Conservation (phyloP, 2,797 vertebrate species). For the Atherinosoma microstoma region DNA sequence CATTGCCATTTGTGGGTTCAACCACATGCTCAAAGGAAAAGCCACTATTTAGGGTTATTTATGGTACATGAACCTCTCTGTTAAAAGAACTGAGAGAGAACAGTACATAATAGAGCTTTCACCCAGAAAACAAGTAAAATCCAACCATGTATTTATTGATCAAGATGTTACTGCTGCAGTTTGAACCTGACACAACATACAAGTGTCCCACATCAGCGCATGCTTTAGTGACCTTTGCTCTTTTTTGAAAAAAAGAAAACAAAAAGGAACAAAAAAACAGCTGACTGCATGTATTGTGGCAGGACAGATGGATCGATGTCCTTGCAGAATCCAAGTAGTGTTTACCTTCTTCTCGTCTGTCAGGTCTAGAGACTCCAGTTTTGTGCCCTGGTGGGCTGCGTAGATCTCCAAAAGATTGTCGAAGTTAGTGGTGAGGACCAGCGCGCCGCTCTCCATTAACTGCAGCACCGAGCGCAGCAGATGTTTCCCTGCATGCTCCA, state of each 20-base stretch:
- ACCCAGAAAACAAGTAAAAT: background rate
- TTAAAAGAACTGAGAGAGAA: background rate
- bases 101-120: background rate
- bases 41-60: background rate
- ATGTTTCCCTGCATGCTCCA: slow-evolving; percentile 95
- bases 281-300: slow-evolving; percentile 25
- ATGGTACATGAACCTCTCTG: background rate
- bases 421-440: slow-evolving; percentile 96
- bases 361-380: slow-evolving; percentile 94
- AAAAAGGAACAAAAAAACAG: background rate
- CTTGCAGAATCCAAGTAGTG: background rate
- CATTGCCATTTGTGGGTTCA: background rate
- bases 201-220: background rate
- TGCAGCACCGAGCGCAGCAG: slow-evolving; percentile 93
- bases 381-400: slow-evolving; percentile 92
- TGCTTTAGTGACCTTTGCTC: slow-evolving; percentile 55
- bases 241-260: slow-evolving; percentile 18
- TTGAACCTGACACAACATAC: background rate
- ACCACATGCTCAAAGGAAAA: background rate
- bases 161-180: background rate
- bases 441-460: slow-evolving; percentile 93
- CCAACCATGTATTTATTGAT: background rate
- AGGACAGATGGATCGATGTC: slow-evolving; percentile 38
- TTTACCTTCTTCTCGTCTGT: slow-evolving; percentile 96
- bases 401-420: slow-evolving; percentile 96